Base-by-base conservation (phyloP, 2,113 vertebrate species). In the Phodopus roborovskii region DNA sequence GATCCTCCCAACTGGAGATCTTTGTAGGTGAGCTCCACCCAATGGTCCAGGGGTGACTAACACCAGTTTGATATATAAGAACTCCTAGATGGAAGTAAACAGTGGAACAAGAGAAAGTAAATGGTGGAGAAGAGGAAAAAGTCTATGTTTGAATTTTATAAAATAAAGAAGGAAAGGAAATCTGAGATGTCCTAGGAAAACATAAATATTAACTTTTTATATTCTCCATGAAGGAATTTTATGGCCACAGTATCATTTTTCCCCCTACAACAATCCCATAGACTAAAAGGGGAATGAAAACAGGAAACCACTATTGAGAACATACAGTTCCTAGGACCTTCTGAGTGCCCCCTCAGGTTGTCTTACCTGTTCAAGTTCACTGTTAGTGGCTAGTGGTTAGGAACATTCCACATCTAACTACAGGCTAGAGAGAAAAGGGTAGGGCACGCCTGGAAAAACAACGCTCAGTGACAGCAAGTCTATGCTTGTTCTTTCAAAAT, bases 391-490 rank as follows among this genome's bases (percentile, higher is more conserved):
- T 24, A 84, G 15, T 64, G 58, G 39, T 66, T 22, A 30, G 42
- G 58, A 39, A 36, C 28, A 22, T 53, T 62, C 22, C 71, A 90
- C 13, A 13, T 68, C 0, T 33, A 24, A 70, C 16, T 74, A 7
- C 0, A 58, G 16, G 33, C 26, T 3, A 5, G 28, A 33, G 82
- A 30, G 16, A 87, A 39, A 60, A 66, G 24, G 17, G 24, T 17
- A 48, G 20, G 7, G 2, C 33, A 2, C 1, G 15, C 24, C 30
- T 39, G n/a, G 6, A 68, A 79, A 93, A 91, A 36, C 4, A 48
- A 11, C 15, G 7, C 2, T 1, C 6, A 10, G 1, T 5, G 12
- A 64, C 15, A 58, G 42, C 20, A 5, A 60, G 53, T 30, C 53
- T 56, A 2, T 28, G 4, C 16, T 26, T 30, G 58, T 22, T 39